Base-by-base conservation (phyloP, 1,140 invertebrate species). In the Homalodisca vitripennis region DNA sequence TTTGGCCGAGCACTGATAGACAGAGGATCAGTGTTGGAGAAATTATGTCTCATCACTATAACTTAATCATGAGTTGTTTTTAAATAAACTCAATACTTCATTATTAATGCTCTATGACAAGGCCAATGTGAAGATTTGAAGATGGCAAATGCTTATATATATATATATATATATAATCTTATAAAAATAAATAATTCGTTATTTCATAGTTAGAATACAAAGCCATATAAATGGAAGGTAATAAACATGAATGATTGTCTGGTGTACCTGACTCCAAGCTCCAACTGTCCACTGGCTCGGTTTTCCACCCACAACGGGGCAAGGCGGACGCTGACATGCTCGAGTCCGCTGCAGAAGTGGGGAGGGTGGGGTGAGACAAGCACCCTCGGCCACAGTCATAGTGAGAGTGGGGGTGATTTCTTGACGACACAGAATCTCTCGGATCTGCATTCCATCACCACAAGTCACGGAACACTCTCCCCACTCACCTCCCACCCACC, bases 1-100 rank as follows among this genome's bases (percentile, higher is more conserved):
- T 75, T 80, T 82, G 22, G 81, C 82, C 1, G 83, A 82, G 71
- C 83, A 84, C 83, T 84, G 67, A 3, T 63, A 29, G 2, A 32
- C 26, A 46, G 51, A 17, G 34, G 6, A 41, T 41, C 34, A 41
- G 34, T 10, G 34, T 10, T n/a, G n/a, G n/a, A n/a, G n/a, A n/a
- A n/a, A n/a, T n/a, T n/a, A n/a, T n/a, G n/a, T n/a, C n/a, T n/a
- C n/a, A n/a, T n/a, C n/a, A n/a, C n/a, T n/a, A n/a, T n/a, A n/a
- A n/a, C n/a, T n/a, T n/a, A n/a, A n/a, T n/a, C n/a, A n/a, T n/a
- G n/a, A n/a, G n/a, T n/a, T n/a, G n/a, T n/a, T n/a, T n/a, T n/a
- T n/a, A n/a, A n/a, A n/a, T n/a, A n/a, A n/a, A n/a, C n/a, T n/a
- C n/a, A n/a, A n/a, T n/a, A n/a, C n/a, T n/a, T n/a, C n/a, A n/a